Evolutionary conservation across 2,113 vertebrate species (phyloP), one percentile per base, ranked within the genome.

Genomic region (Elachura formosa): DNA sequence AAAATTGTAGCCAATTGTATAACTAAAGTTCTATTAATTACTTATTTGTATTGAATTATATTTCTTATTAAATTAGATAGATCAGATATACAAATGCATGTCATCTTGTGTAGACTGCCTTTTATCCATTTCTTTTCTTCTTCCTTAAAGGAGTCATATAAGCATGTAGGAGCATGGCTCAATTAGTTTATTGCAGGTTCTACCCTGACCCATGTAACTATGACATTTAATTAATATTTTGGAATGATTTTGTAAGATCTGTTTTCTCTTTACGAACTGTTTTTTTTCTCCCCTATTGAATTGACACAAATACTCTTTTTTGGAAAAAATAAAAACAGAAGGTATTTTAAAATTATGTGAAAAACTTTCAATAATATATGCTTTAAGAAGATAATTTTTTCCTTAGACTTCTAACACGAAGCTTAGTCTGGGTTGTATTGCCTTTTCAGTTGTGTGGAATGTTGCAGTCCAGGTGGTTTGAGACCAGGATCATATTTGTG

Each of bases 211-310:
- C 10, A 22, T 9, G 9, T 40, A 48, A 31, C 54, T 62, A 10
- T 45, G 73, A 58, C 9, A 64, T 41, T 52, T 4, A 1, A 3
- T 62, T 16, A 41, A 20, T 69, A 34, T 28, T 62, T 84, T 38
- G 2, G 8, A 29, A 80, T 20, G 24, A 52, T 71, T 81, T 89
- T 81, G 5, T 81, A 34, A 40, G 29, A 28, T 79, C 18, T 63
- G 0, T 72, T 49, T 82, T 84, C 18, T 64, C 16, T 77, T 73
- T 73, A 26, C 38, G 36, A 80, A 56, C 31, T 49, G 16, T 3
- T 15, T 12, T 46, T 56, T 17, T 7, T 2, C 9, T 12, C 5
- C 11, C 15, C 13, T 3, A 0, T 31, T 69, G 26, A 33, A 59
- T 52, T 81, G 56, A 34, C 81, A 17, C 10, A 63, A 74, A 3